These are phyloP conservation scores for Labrus mixtus DNA, from an alignment of 2,113 vertebrate species.

Conservation along the genomic window DNA sequence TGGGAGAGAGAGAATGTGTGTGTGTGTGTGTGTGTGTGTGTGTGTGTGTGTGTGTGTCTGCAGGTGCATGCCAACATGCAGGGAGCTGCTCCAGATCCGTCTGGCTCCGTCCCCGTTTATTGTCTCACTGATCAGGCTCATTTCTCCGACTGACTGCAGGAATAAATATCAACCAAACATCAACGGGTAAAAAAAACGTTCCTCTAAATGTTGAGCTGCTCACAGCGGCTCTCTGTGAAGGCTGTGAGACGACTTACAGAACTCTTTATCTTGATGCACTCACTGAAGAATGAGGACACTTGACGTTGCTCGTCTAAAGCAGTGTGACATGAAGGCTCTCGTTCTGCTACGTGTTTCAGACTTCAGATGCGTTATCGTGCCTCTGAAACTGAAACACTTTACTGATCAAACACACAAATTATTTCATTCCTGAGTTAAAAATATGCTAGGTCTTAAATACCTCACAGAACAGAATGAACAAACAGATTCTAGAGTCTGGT, in stretches of 20 bases:
- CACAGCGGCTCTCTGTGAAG: constrained; percentile 14
- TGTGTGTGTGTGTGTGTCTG: constrained; percentile 21
- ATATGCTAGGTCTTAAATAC: neutral
- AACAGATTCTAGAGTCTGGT: no score
- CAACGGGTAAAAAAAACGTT: constrained; percentile 55
- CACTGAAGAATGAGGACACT: neutral
- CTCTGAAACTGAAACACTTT: neutral
- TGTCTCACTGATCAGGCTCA: constrained; percentile 70
- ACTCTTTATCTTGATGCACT: constrained; percentile 8
- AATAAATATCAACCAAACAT: constrained; percentile 58
- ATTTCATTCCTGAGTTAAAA: neutral
- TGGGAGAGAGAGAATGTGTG: neutral
- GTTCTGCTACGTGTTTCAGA: neutral
- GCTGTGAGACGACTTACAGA: constrained; percentile 27
- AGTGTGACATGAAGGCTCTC: neutral
- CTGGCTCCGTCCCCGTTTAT: constrained; percentile 58
- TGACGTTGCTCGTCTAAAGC: neutral
- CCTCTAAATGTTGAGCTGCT: constrained; percentile 45
- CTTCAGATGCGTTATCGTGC: neutral
- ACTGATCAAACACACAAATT: neutral
- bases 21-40: no score
- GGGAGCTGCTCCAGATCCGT: constrained; percentile 69
- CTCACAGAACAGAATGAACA: neutral
- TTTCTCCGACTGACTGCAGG: constrained; percentile 64
- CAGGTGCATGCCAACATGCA: constrained; percentile 14